A percentile compares a stretch with the other conserved stretches of the same genome.
Evolutionary conservation across 1,140 invertebrate species (phyloP).

Genomic region (Asbolus verrucosus): DNA sequence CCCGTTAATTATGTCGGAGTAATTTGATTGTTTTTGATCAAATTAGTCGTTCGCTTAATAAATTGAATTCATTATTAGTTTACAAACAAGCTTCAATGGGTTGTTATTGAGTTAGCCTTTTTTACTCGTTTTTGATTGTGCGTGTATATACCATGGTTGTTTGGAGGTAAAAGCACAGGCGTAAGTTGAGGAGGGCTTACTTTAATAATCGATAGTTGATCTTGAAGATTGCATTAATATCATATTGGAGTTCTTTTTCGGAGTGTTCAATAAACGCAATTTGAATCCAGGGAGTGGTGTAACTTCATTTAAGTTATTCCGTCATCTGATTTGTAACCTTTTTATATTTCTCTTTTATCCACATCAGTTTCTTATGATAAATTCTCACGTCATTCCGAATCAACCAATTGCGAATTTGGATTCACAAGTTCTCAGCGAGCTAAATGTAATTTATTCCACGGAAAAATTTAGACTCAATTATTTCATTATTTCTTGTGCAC

Average conservation of each 20-base stretch:
- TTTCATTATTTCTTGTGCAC: too few relatives aligned
- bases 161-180: too few relatives aligned
- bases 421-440: background rate
- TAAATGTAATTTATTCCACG: conserved; percentile 10
- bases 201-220: conserved; percentile 12
- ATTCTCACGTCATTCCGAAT: conserved; percentile 13
- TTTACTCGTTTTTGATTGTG: too few relatives aligned
- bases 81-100: conserved; percentile 41
- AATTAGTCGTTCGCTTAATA: conserved; percentile 45
- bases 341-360: conserved; percentile 20
- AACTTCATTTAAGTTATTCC: conserved; percentile 15
- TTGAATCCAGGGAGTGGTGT: background rate
- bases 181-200: background rate
- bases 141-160: too few relatives aligned
- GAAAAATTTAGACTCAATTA: too few relatives aligned
- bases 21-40: conserved; percentile 46
- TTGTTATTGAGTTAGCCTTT: conserved; percentile 35
- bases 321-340: conserved; percentile 30
- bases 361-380: conserved; percentile 22
- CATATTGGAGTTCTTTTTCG: conserved; percentile 18
- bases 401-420: conserved; percentile 5
- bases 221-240: conserved; percentile 13
- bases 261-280: conserved; percentile 19
- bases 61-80: conserved; percentile 45
- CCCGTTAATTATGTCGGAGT: conserved; percentile 43